Evolutionary conservation across 2,888 invertebrate genomes (phyloP).

Genomic region (Lasioglossum lativentre): DNA sequence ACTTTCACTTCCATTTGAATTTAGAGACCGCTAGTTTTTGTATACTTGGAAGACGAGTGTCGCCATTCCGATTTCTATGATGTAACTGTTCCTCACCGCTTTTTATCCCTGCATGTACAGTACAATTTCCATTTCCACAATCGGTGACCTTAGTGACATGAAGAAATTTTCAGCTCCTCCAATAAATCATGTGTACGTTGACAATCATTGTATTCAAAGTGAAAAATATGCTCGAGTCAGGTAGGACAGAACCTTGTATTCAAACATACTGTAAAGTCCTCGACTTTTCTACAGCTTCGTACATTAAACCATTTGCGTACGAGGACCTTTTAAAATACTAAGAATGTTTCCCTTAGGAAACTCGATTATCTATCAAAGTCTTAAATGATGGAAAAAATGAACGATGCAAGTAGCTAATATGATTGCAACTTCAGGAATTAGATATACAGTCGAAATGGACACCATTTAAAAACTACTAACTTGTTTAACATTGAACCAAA

Average conservation of each 20-base stretch:
- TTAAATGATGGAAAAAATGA: too few relatives aligned
- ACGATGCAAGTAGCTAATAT: too few relatives aligned
- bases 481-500: too few relatives aligned
- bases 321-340: too few relatives aligned
- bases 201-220: not conserved
- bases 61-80: conserved; percentile 24
- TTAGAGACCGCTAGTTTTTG: conserved; percentile 33
- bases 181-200: not conserved
- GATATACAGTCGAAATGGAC: too few relatives aligned
- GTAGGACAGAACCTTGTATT: not conserved
- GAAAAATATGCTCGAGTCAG: not conserved
- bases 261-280: not conserved
- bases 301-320: too few relatives aligned
- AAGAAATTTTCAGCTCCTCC: not conserved
- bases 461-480: too few relatives aligned
- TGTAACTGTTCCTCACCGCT: conserved; percentile 35
- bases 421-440: too few relatives aligned
- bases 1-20: conserved; percentile 50
- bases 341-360: too few relatives aligned
- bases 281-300: too few relatives aligned
- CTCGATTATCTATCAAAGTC: too few relatives aligned
- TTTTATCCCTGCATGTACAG: not conserved
- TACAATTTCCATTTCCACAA: conserved; percentile 4
- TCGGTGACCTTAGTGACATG: not conserved
- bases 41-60: conserved; percentile 11